phyloP scores from a whole-genome alignment of 2,113 vertebrate genomes.

The Capricornis sumatraensis region DNA sequence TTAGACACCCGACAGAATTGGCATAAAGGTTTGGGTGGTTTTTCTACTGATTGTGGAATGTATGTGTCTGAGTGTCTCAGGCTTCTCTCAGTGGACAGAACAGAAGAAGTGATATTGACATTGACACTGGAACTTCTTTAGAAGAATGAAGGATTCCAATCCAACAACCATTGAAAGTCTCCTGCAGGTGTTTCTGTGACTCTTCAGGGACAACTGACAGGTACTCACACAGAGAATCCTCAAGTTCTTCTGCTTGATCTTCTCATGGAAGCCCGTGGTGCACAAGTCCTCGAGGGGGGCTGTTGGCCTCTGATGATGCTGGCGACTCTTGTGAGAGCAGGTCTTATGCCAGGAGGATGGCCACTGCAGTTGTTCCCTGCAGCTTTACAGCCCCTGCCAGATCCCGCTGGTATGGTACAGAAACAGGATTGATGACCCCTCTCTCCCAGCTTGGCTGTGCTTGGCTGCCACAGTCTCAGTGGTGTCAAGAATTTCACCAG shows the following conservation, averaged over 20 bases:
- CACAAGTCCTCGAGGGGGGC: neutral
- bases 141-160: neutral
- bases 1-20: neutral
- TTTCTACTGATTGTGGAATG: neutral
- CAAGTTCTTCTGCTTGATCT: neutral
- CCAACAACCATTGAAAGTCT: no score
- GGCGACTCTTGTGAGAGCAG: neutral
- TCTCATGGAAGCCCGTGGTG: neutral
- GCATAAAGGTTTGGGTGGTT: neutral
- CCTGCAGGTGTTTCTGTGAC: neutral
- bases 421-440: neutral
- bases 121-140: neutral
- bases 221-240: neutral
- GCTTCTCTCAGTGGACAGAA: neutral
- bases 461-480: neutral
- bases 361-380: neutral
- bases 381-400: neutral
- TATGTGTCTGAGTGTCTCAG: neutral
- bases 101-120: neutral
- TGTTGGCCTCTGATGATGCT: neutral
- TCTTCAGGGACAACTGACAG: neutral
- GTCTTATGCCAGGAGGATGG: fast-evolving
- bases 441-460: neutral
- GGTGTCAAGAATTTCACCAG: neutral
- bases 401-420: neutral